Evolutionary conservation across 35 echinoderm and acorn worm species (phyloP), one percentile per base, ranked within the genome.

Genomic region (Holothuria glaberrima): DNA sequence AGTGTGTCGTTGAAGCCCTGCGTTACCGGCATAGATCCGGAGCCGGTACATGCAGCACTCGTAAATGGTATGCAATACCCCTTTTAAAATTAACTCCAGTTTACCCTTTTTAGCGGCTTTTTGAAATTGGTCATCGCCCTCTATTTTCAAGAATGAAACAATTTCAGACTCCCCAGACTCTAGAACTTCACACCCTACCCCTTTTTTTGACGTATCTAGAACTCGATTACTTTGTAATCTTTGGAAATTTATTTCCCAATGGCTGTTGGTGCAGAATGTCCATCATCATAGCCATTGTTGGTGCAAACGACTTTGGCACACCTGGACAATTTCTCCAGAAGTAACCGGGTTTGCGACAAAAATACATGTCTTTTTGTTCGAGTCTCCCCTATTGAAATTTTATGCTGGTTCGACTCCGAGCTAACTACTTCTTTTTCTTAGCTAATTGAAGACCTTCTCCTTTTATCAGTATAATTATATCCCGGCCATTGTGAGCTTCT

Each of bases 401-500:
- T 41, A 4, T 41, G 36, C 36, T 41, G 36, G 36, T 41, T 41
- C 7, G 36, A 41, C 36, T 41, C 66, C 0, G 31, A 69, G 7
- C 66, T 13, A 12, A 26, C 16, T 4, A 16, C 19, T 33, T 69
- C 31, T 69, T 10, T 33, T 33, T 0, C 31, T 69, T 69, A 4
- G 2, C 3, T 69, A 29, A 20, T 4, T 69, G 66, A 0, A 69
- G 16, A 54, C 0, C 21, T 10, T 4, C 0, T 69, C 19, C 22
- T 12, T 69, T 69, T 9, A 26, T 20, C 66, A 10, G 5, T 69
- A 9, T 1, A 20, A 69, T 18, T 17, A 26, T 13, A 25, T 69
- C 66, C 80, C 80, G 77, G 48, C 87, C 30, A 76, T 61, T 61
- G 36, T 89, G 87, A 21, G 83, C 83, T 20, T 86, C 83, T 5